Evolutionary conservation across 2,113 vertebrate genomes (phyloP).

Genomic region (Morphnarchus princeps): DNA sequence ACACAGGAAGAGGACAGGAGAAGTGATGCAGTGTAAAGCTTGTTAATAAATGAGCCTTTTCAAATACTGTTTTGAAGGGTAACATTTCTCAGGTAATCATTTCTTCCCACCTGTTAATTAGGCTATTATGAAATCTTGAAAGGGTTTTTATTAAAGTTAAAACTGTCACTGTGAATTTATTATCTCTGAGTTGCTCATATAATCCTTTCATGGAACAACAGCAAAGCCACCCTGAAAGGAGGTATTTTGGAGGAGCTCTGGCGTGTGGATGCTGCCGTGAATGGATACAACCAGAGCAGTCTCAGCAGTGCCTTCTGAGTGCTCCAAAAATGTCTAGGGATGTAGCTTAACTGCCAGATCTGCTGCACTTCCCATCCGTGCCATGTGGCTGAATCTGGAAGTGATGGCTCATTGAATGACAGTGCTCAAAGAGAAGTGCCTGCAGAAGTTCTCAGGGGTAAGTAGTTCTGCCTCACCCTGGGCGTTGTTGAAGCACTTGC

Average conservation of each 20-base stretch:
- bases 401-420: not conserved
- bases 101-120: not conserved
- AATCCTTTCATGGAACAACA: not conserved
- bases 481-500: fast-evolving
- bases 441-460: not conserved
- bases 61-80: not conserved
- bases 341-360: not conserved
- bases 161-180: not conserved
- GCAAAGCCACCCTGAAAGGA: not conserved
- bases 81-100: not conserved
- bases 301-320: not conserved
- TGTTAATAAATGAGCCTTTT: slow-evolving; percentile 14
- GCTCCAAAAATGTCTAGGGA: not conserved
- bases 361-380: not conserved
- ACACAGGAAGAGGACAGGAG: not conserved
- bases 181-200: not conserved
- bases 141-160: not conserved
- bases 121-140: not conserved
- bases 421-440: not conserved
- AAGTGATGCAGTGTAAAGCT: not conserved
- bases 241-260: not conserved
- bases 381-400: not conserved
- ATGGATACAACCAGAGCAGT: not conserved
- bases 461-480: not conserved
- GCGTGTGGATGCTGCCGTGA: fast-evolving